phyloP scores from a whole-genome alignment of 2,113 vertebrate species.

The Perccottus glenii region DNA sequence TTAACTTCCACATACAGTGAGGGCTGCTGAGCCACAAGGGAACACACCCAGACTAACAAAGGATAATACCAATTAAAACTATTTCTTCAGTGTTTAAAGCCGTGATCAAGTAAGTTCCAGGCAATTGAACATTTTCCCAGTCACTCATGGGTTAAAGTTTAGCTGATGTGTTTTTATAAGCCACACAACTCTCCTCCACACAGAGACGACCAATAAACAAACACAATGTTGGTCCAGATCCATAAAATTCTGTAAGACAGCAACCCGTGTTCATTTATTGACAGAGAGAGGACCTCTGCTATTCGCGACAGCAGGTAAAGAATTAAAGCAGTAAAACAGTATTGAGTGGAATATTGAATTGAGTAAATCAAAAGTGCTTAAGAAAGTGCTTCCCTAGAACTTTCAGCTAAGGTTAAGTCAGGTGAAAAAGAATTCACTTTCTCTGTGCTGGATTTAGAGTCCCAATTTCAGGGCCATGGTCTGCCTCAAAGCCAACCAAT shows the following conservation, averaged over 20 bases:
- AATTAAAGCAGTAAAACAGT: slow-evolving; percentile 26
- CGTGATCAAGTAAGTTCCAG: background rate
- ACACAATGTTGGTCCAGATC: slow-evolving; percentile 7
- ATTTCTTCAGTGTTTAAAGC: background rate
- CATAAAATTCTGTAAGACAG: slow-evolving; percentile 12
- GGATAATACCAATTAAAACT: background rate
- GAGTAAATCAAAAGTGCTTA: slow-evolving; percentile 28
- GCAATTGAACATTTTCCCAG: slow-evolving; percentile 27
- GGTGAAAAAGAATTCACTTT: background rate
- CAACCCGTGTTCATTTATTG: slow-evolving; percentile 13
- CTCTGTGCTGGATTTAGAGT: background rate
- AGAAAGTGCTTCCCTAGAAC: background rate
- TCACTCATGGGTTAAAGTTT: slow-evolving; percentile 10
- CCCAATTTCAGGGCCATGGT: background rate
- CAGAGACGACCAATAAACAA: background rate
- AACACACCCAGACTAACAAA: background rate
- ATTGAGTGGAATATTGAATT: slow-evolving; percentile 33
- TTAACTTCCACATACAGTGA: too few relatives aligned
- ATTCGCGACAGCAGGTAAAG: slow-evolving; percentile 22
- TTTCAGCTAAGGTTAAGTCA: slow-evolving; percentile 1
- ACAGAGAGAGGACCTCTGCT: slow-evolving; percentile 29
- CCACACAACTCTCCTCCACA: background rate
- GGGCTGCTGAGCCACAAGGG: background rate
- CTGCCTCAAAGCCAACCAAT: background rate
- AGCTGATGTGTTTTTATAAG: slow-evolving; percentile 12